phyloP scores from a whole-genome alignment of 2,797 vertebrate genomes.

The Pantherophis vulpinus region DNA sequence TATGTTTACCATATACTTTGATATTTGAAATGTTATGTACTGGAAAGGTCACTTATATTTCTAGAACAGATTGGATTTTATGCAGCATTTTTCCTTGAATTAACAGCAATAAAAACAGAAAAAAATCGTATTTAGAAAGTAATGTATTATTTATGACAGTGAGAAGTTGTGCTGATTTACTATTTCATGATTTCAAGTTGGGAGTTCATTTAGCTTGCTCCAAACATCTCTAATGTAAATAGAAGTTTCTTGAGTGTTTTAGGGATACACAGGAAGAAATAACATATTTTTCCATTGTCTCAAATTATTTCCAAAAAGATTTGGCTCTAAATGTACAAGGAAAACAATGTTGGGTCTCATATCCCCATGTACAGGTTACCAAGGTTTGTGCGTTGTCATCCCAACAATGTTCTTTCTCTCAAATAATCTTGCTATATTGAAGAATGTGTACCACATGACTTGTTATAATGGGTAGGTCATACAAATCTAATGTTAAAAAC shows the following conservation, averaged over 20 bases:
- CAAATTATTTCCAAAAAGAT: neutral
- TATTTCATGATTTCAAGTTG: neutral
- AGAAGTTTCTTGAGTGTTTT: neutral
- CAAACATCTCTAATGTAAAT: neutral
- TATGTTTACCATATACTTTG: slow-evolving; percentile 94
- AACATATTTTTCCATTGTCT: neutral
- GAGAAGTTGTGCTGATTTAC: neutral
- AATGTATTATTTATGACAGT: slow-evolving; percentile 35
- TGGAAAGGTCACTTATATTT: slow-evolving; percentile 94
- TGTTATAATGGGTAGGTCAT: neutral
- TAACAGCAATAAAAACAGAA: slow-evolving; percentile 91
- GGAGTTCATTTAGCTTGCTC: neutral
- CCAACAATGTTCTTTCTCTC: neutral
- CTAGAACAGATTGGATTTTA: slow-evolving; percentile 91
- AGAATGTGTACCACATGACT: neutral
- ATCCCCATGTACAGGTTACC: neutral
- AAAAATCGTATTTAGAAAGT: slow-evolving; percentile 57
- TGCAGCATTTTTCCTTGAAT: slow-evolving; percentile 88
- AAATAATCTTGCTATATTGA: too few species aligned
- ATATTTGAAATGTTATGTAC: slow-evolving; percentile 86
- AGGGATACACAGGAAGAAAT: neutral
- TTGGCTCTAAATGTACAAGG: neutral
- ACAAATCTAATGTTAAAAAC: neutral
- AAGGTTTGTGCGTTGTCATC: too few species aligned
- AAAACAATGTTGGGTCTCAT: neutral